Evolutionary conservation across 2,888 invertebrate genomes (phyloP).

Genomic region (Stomorhina lunata): DNA sequence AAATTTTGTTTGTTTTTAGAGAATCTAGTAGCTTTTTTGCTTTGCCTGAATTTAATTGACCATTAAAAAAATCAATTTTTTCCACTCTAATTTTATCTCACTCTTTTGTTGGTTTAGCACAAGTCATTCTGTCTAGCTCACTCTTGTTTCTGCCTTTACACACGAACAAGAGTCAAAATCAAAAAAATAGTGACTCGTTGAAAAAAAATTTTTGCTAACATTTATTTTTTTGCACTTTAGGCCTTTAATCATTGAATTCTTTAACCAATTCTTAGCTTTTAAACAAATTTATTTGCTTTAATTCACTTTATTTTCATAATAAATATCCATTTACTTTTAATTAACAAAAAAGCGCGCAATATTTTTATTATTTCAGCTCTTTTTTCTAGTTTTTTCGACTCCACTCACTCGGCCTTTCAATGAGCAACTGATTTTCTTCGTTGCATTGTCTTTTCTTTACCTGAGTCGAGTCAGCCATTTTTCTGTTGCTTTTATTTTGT

Average conservation of each 20-base stretch:
- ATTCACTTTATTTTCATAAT: background rate
- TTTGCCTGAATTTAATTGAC: background rate
- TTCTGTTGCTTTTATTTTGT: slow-evolving; percentile 41
- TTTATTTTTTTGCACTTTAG: slow-evolving; percentile 9
- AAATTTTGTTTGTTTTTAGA: slow-evolving; percentile 11
- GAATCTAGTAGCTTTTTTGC: background rate
- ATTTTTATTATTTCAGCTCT: background rate
- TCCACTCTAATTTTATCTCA: slow-evolving; percentile 65
- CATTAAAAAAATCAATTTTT: slow-evolving; percentile 59
- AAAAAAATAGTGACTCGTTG: slow-evolving; percentile 36
- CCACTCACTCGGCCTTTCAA: slow-evolving; percentile 71
- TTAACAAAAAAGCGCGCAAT: slow-evolving; percentile 45
- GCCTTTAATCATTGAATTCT: background rate
- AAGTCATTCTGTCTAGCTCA: slow-evolving; percentile 55
- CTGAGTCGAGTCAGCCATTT: slow-evolving; percentile 67
- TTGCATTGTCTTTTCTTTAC: slow-evolving; percentile 24
- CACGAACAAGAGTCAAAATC: background rate
- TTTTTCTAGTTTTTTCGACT: slow-evolving; percentile 37
- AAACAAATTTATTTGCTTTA: background rate
- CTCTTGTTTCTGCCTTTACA: slow-evolving; percentile 49
- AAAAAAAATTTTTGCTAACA: no score
- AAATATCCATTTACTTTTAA: background rate
- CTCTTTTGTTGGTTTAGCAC: slow-evolving; percentile 49
- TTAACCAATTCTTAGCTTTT: background rate
- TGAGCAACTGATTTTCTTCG: slow-evolving; percentile 69